Evolutionary conservation across 2,888 invertebrate genomes (phyloP).

Genomic region (Plusia festucae): DNA sequence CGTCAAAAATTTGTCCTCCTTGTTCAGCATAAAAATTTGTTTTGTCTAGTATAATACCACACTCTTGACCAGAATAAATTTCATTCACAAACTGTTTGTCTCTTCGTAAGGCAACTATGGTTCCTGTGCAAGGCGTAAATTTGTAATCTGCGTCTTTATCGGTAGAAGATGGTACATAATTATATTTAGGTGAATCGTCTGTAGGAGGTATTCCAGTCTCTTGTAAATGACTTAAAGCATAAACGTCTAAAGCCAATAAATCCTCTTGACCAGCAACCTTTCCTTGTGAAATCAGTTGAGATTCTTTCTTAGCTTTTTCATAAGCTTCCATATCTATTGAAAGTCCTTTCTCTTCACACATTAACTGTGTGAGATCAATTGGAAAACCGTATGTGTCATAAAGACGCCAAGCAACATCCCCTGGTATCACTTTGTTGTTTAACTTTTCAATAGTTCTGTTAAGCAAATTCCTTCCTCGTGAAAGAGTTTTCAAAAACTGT

Average conservation of each 20-base stretch:
- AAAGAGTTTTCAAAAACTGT: slow-evolving; percentile 98
- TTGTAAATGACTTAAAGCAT: slow-evolving; percentile 97
- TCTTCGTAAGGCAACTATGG: slow-evolving; percentile 94
- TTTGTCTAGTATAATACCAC: slow-evolving; percentile 96
- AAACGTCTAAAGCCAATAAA: slow-evolving; percentile 97
- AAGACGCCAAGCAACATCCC: slow-evolving; percentile 99
- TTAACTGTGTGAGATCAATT: slow-evolving; percentile 98
- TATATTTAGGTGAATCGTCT: slow-evolving; percentile 97
- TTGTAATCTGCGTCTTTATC: slow-evolving; percentile 92
- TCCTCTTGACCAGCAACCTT: slow-evolving; percentile 95
- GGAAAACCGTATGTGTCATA: slow-evolving; percentile 99
- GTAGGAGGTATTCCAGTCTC: slow-evolving; percentile 93
- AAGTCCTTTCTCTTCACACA: slow-evolving; percentile 98
- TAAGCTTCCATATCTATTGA: slow-evolving; percentile 96
- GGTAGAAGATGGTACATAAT: slow-evolving; percentile 92
- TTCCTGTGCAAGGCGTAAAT: slow-evolving; percentile 93
- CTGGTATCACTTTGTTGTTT: slow-evolving; percentile 93
- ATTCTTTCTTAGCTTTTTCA: slow-evolving; percentile 97
- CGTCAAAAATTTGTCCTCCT: slow-evolving; percentile 99
- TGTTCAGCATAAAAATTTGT: slow-evolving; percentile 99
- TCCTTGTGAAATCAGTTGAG: slow-evolving; percentile 96
- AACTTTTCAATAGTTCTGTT: slow-evolving; percentile 97
- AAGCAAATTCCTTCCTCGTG: slow-evolving; percentile 96
- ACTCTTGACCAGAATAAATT: slow-evolving; percentile 95
- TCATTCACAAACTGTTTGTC: slow-evolving; percentile 95